phyloP scores from a whole-genome alignment of 2,113 vertebrate species.

The Sapajus apella region DNA sequence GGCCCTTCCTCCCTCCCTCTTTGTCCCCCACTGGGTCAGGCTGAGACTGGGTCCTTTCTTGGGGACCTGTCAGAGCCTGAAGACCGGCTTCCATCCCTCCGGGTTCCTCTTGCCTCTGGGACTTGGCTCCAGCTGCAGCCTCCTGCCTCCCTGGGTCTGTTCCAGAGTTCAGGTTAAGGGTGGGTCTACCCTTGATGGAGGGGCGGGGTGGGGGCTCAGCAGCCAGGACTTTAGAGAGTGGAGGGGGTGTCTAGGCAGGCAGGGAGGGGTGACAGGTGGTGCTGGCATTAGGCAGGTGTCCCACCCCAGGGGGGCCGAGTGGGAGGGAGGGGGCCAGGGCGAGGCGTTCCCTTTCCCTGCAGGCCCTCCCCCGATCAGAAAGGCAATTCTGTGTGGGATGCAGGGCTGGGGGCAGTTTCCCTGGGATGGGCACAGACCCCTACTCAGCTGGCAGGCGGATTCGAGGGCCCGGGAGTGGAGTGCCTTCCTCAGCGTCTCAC shows the following conservation, averaged over 20 bases:
- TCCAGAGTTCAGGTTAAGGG: not conserved
- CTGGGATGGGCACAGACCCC: not conserved
- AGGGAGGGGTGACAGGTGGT: fast-evolving
- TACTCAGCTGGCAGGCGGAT: not conserved
- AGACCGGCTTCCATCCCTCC: fast-evolving
- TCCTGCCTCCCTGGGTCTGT: not conserved
- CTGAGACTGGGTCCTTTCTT: not conserved
- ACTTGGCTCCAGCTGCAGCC: too few species aligned
- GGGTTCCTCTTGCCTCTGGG: not conserved
- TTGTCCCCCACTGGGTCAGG: too few species aligned
- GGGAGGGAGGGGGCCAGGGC: too few species aligned
- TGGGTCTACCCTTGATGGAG: fast-evolving
- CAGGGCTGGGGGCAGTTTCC: too few species aligned
- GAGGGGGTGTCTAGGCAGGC: fast-evolving
- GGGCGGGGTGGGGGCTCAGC: not conserved
- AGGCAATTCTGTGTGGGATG: not conserved
- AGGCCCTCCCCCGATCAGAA: not conserved
- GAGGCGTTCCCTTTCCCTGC: fast-evolving
- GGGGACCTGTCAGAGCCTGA: not conserved
- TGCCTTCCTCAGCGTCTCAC: fast-evolving
- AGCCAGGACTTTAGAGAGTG: not conserved
- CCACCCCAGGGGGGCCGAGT: not conserved
- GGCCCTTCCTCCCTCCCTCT: too few species aligned
- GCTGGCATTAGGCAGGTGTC: not conserved
- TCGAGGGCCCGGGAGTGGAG: fast-evolving